Percentiles rank a stretch among this genome's conserved stretches.
Evolutionary conservation across 2,888 invertebrate species (phyloP).

Genomic region (Ceramica pisi): DNA sequence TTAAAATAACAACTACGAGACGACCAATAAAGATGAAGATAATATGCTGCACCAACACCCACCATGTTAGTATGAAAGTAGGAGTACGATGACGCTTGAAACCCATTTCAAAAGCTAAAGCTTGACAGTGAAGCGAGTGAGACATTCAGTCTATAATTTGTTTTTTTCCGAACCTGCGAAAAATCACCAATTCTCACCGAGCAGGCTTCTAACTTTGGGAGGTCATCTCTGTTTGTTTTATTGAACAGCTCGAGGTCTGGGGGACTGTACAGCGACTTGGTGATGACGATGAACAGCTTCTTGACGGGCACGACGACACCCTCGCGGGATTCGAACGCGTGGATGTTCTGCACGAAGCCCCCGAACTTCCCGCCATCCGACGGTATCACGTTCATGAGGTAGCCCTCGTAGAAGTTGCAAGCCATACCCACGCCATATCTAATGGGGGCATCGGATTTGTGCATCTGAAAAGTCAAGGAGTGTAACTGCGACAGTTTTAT

Average conservation of each 20-base stretch:
- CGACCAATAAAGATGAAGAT: not conserved
- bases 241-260: slow-evolving; percentile 88
- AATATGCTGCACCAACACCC: not conserved
- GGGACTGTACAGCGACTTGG: slow-evolving; percentile 90
- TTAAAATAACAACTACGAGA: no score
- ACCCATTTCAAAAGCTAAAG: not conserved
- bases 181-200: slow-evolving; percentile 73
- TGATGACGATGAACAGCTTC: slow-evolving; percentile 91
- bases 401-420: slow-evolving; percentile 92
- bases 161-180: slow-evolving; percentile 36
- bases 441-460: slow-evolving; percentile 64
- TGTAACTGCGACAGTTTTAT: no score
- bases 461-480: slow-evolving; percentile 44
- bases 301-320: slow-evolving; percentile 88
- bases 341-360: slow-evolving; percentile 81
- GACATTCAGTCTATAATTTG: slow-evolving; percentile 14
- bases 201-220: slow-evolving; percentile 85
- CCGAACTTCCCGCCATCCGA: slow-evolving; percentile 80
- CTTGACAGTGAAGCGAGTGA: not conserved
- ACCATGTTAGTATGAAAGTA: not conserved
- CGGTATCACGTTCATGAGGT: slow-evolving; percentile 91
- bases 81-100: not conserved
- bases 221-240: slow-evolving; percentile 68
- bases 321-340: slow-evolving; percentile 82
- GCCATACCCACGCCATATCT: slow-evolving; percentile 93